Evolutionary conservation across 2,888 invertebrate genomes (phyloP).

Genomic region (Allygus modestus): DNA sequence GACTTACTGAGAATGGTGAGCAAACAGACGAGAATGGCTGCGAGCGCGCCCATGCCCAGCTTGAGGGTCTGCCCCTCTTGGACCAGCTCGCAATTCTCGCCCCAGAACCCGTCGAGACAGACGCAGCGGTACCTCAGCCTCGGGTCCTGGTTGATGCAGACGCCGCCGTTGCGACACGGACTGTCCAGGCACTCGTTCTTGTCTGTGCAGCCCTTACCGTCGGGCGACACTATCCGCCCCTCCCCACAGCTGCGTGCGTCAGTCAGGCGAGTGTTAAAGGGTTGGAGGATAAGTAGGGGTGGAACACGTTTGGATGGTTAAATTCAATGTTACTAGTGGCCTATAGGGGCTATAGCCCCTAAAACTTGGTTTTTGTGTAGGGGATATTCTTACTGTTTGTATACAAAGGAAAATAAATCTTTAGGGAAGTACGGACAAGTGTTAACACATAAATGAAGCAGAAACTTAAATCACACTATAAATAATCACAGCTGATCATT

Average conservation of each 20-base stretch:
- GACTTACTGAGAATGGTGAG: slow-evolving; percentile 97
- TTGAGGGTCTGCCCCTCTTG: slow-evolving; percentile 97
- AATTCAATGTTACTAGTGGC: not conserved
- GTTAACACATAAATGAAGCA: too few relatives aligned
- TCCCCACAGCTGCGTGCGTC: slow-evolving; percentile 88
- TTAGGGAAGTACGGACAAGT: too few relatives aligned
- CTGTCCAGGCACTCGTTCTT: slow-evolving; percentile 97
- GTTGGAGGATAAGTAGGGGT: not conserved
- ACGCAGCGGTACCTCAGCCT: slow-evolving; percentile 91
- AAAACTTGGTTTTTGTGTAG: too few relatives aligned
- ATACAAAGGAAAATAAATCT: too few relatives aligned
- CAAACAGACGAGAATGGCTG: slow-evolving; percentile 98
- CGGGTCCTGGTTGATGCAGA: slow-evolving; percentile 95
- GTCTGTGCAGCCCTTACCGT: slow-evolving; percentile 95
- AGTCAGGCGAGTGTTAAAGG: slow-evolving; percentile 34
- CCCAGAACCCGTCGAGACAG: slow-evolving; percentile 95
- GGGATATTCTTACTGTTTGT: too few relatives aligned
- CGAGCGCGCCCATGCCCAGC: slow-evolving; percentile 97
- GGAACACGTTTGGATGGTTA: not conserved
- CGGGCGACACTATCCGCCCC: slow-evolving; percentile 93
- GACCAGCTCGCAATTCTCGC: slow-evolving; percentile 95
- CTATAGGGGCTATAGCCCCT: too few relatives aligned
- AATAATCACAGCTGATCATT: too few relatives aligned
- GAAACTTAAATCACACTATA: too few relatives aligned
- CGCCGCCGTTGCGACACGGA: slow-evolving; percentile 95